Base-by-base conservation (phyloP, 2,888 invertebrate species). In the Gerris lacustris region DNA sequence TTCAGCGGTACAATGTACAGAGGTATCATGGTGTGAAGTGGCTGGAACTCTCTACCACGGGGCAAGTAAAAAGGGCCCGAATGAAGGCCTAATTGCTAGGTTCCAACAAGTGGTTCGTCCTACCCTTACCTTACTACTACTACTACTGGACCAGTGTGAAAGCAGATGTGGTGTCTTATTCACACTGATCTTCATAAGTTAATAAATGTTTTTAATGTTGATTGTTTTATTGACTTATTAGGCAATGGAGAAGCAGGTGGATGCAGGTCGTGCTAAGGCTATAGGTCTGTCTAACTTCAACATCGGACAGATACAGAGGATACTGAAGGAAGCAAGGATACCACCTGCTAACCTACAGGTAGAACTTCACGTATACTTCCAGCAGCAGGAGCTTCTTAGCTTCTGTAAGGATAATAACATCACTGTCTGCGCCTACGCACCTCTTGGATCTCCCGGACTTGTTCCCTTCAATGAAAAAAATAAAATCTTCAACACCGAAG, bases 251-350 rank as follows among this genome's bases (percentile, higher is more conserved):
- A 84, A 85, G 72, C 84, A 89, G 77, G 88, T 90, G 44, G 83
- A 86, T 45, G 82, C 82, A 0, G 92, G 92, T 0, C 82, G 87
- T 17, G 83, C 88, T 0, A 90, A 87, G 77, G 85, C 91, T 11
- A 91, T 95, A 76, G 95, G 95, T 0, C 79, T 95, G 6, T 95
- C 94, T 0, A 95, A 95, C 79, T 88, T 92, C 79, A 93, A 89
- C 79, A 82, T 81, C 45, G 82, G 83, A 31, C 95, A 95, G 82
- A 84, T 94, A 71, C 81, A 84, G 69, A 83, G 87, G 70, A 80
- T 94, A 71, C 78, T 88, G 63, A 82, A 85, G 44, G 83, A 82
- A 67, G 84, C 86, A 5, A 82, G 81, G 69, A 85, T 88, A 70
- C 85, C 84, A 72, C 92, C 88, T 63, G 84, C 87, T 68, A 82